phyloP scores from a whole-genome alignment of 2,797 vertebrate species.

The Acipenser transmontanus region DNA sequence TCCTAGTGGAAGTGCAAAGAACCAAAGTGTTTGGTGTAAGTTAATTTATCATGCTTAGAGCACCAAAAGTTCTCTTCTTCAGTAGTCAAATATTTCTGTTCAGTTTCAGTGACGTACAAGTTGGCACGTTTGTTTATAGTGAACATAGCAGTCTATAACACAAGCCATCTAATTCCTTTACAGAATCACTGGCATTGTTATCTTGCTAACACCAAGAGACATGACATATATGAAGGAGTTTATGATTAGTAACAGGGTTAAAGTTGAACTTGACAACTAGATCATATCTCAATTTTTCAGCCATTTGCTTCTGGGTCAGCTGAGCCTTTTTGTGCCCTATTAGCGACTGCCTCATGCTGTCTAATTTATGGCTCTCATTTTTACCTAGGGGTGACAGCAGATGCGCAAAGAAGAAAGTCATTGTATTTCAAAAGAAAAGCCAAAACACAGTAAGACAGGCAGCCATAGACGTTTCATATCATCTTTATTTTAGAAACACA shows the following conservation, averaged over 20 bases:
- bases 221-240: slow-evolving; percentile 9
- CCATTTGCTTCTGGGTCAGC: slow-evolving; percentile 18
- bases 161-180: no score
- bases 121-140: no score
- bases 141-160: no score
- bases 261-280: slow-evolving; percentile 10
- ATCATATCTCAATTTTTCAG: slow-evolving; percentile 17
- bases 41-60: no score
- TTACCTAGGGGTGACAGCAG: slow-evolving; percentile 53
- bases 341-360: slow-evolving; percentile 57
- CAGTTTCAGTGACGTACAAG: no score
- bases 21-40: no score
- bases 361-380: slow-evolving; percentile 61
- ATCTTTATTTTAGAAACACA: no score
- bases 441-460: background rate
- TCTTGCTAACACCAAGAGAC: background rate
- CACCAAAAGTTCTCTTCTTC: no score
- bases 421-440: slow-evolving; percentile 8
- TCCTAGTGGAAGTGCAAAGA: no score
- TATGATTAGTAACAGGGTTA: slow-evolving; percentile 13
- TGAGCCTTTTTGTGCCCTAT: slow-evolving; percentile 38
- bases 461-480: background rate
- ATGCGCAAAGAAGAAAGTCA: slow-evolving; percentile 28
- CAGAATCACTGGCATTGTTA: no score
- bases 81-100: no score